Evolutionary conservation across 2,797 vertebrate genomes (phyloP).

Genomic region (Denticeps clupeoides): DNA sequence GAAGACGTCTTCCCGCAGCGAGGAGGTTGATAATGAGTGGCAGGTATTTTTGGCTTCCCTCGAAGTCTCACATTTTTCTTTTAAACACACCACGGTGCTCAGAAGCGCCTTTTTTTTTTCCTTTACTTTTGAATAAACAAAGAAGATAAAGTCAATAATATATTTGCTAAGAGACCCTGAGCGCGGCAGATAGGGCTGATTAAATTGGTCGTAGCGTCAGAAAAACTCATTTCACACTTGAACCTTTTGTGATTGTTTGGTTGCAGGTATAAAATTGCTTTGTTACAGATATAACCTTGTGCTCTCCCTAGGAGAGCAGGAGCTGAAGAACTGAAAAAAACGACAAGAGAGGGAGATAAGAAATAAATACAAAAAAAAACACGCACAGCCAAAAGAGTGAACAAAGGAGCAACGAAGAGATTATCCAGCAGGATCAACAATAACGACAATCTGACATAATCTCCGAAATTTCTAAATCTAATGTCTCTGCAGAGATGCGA

Average conservation of each 20-base stretch:
- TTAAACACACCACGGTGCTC: no score
- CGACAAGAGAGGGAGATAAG: no score
- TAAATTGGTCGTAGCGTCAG: not conserved
- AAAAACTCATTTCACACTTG: constrained; percentile 3
- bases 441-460: no score
- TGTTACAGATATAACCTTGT: not conserved
- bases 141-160: not conserved
- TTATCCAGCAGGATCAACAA: no score
- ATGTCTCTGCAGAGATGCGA: no score
- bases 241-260: not conserved
- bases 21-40: no score
- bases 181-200: not conserved
- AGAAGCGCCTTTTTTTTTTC: not conserved
- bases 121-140: constrained; percentile 1
- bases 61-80: constrained; percentile 1
- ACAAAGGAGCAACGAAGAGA: no score
- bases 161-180: not conserved
- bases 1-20: no score
- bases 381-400: no score
- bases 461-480: no score
- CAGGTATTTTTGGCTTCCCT: not conserved
- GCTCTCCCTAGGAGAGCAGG: not conserved
- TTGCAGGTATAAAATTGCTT: constrained; percentile 1
- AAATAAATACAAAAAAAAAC: no score
- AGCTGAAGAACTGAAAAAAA: no score